Conservation (phyloP, 2,888 invertebrate genomes). For the Agelastica alni region DNA sequence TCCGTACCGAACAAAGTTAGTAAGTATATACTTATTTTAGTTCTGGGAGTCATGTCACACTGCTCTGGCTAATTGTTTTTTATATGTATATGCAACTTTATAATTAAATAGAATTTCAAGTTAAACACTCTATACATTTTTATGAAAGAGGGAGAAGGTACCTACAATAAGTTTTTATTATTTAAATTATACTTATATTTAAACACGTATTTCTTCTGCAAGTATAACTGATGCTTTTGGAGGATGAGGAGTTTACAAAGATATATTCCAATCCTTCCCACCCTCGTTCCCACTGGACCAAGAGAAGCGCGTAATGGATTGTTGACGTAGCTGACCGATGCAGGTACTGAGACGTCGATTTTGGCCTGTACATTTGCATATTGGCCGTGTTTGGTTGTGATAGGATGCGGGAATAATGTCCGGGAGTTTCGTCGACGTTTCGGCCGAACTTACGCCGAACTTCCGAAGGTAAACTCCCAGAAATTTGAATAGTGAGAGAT, state of each 20-base stretch:
- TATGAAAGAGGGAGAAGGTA: too few species aligned
- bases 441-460: slow-evolving; percentile 49
- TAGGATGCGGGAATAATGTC: slow-evolving; percentile 51
- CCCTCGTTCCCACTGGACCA: slow-evolving; percentile 32
- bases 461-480: slow-evolving; percentile 52
- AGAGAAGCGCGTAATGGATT: slow-evolving; percentile 53
- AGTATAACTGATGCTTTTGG: too few species aligned
- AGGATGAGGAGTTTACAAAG: not conserved
- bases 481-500: slow-evolving; percentile 50
- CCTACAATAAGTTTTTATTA: too few species aligned
- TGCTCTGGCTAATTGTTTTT: too few species aligned
- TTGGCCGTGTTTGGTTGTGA: slow-evolving; percentile 55
- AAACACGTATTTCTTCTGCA: too few species aligned
- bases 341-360: slow-evolving; percentile 52
- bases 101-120: too few species aligned
- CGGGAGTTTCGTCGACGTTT: slow-evolving; percentile 30
- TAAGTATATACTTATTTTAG: too few species aligned
- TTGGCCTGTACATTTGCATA: slow-evolving; percentile 52
- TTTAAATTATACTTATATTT: too few species aligned
- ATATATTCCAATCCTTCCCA: slow-evolving; percentile 1
- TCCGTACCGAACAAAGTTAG: too few species aligned
- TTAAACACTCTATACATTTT: too few species aligned
- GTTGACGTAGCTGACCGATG: slow-evolving; percentile 57
- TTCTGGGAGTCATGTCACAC: too few species aligned
- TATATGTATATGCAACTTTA: too few species aligned